Evolutionary conservation across 2,888 invertebrate species (phyloP).

Genomic region (Drosophila hamatofila): DNA sequence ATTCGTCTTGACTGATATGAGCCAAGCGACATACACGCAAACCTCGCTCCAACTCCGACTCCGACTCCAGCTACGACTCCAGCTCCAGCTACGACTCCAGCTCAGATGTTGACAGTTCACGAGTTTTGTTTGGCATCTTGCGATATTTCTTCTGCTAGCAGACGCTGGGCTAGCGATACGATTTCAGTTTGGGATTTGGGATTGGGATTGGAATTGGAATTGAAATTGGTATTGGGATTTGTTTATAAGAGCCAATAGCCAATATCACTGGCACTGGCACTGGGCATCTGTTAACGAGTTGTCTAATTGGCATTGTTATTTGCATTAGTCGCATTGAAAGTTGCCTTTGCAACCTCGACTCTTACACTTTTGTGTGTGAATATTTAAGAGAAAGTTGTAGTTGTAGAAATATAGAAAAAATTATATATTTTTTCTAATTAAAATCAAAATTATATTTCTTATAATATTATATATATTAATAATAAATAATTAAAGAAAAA

Average conservation of each 20-base stretch:
- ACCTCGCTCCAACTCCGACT: constrained; percentile 35
- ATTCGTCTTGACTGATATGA: constrained; percentile 79
- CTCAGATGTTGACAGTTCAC: constrained; percentile 72
- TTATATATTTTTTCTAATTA: no score
- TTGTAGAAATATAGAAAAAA: no score
- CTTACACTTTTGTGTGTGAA: background rate
- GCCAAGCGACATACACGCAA: constrained; percentile 76
- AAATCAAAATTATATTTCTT: no score
- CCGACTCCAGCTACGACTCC: constrained; percentile 20
- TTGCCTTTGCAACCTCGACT: background rate
- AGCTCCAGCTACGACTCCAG: constrained; percentile 19
- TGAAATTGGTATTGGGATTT: constrained; percentile 37
- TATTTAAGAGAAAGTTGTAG: constrained; percentile 3
- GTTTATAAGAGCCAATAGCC: constrained; percentile 20
- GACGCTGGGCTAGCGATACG: constrained; percentile 38
- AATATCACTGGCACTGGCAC: constrained; percentile 17
- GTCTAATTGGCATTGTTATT: constrained; percentile 61
- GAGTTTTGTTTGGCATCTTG: constrained; percentile 67
- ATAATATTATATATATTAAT: no score
- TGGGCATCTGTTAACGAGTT: constrained; percentile 43
- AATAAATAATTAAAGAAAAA: no score
- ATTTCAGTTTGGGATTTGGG: constrained; percentile 15
- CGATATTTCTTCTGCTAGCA: constrained; percentile 53
- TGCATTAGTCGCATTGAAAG: constrained; percentile 24
- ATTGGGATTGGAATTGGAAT: constrained; percentile 24